Percentiles rank a stretch among this genome's conserved stretches.
phyloP scores from a whole-genome alignment of 2,797 vertebrate species.

The Microhierax caerulescens region DNA sequence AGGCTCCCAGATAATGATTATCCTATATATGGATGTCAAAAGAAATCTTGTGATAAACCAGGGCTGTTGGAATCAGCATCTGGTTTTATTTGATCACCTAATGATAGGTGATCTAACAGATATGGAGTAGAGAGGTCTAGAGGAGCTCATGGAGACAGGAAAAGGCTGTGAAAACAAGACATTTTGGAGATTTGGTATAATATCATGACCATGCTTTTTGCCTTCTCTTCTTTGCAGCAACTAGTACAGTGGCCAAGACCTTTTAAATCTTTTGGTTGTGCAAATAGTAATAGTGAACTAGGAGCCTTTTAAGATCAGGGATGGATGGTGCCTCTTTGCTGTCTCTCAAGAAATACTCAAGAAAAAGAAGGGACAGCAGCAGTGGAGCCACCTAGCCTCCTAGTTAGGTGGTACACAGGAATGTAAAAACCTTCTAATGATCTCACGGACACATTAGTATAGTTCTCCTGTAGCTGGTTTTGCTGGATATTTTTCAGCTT shows the following conservation, averaged over 20 bases:
- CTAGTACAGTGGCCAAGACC: not conserved
- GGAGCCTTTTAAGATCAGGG: not conserved
- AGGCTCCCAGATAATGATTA: not conserved
- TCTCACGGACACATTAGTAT: not conserved
- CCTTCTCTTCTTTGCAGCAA: not conserved
- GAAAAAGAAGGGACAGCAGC: not conserved
- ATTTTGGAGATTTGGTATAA: not conserved
- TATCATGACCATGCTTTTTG: not conserved
- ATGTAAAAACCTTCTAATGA: not conserved
- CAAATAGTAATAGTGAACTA: not conserved
- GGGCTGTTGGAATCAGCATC: not conserved
- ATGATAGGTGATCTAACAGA: not conserved
- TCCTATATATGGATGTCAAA: not conserved
- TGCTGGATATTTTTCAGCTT: not conserved
- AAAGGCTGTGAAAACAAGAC: not conserved
- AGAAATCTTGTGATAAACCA: not conserved
- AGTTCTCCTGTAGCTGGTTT: not conserved
- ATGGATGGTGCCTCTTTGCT: not conserved
- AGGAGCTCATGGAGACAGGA: not conserved
- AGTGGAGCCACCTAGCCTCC: not conserved
- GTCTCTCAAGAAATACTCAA: not conserved
- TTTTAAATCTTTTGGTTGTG: not conserved
- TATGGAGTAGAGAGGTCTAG: not conserved
- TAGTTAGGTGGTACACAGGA: not conserved
- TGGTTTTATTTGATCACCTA: not conserved